These are phyloP conservation scores for Pelmatolapia mariae DNA, from an alignment of 2,113 vertebrate genomes.

Conservation along the genomic window DNA sequence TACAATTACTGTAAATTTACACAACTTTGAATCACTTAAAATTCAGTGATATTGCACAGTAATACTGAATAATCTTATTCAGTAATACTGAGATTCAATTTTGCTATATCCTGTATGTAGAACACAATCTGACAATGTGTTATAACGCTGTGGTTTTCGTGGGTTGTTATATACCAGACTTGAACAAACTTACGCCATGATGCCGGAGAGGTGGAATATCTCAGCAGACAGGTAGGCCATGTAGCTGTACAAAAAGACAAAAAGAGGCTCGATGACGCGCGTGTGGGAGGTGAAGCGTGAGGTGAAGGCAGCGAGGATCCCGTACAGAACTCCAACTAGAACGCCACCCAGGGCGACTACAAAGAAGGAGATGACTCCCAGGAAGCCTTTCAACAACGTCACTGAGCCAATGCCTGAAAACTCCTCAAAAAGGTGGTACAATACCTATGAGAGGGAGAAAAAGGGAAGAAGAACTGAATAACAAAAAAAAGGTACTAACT, in stretches of 20 bases:
- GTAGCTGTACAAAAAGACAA: constrained; percentile 99
- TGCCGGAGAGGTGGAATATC: constrained; percentile 96
- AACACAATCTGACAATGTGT: neutral
- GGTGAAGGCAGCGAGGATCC: constrained; percentile 90
- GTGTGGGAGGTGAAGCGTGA: constrained; percentile 95
- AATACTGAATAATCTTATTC: neutral
- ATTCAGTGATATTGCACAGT: neutral
- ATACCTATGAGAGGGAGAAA: constrained; percentile 71
- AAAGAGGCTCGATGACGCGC: constrained; percentile 96
- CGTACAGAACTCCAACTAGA: constrained; percentile 88
- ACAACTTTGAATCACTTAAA: neutral
- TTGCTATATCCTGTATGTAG: neutral
- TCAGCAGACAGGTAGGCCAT: constrained; percentile 96
- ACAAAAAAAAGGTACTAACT: neutral
- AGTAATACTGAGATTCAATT: neutral
- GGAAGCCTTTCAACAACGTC: constrained; percentile 76
- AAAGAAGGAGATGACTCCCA: constrained; percentile 91
- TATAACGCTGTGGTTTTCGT: neutral
- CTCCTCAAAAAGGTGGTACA: constrained; percentile 97
- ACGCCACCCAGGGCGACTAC: constrained; percentile 89
- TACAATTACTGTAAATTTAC: neutral
- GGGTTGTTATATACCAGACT: neutral
- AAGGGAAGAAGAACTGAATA: neutral
- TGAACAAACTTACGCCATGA: constrained; percentile 92
- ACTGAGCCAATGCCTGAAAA: constrained; percentile 70